Base-by-base conservation (phyloP, 2,797 vertebrate genomes). In the Eupleurogrammus muticus region DNA sequence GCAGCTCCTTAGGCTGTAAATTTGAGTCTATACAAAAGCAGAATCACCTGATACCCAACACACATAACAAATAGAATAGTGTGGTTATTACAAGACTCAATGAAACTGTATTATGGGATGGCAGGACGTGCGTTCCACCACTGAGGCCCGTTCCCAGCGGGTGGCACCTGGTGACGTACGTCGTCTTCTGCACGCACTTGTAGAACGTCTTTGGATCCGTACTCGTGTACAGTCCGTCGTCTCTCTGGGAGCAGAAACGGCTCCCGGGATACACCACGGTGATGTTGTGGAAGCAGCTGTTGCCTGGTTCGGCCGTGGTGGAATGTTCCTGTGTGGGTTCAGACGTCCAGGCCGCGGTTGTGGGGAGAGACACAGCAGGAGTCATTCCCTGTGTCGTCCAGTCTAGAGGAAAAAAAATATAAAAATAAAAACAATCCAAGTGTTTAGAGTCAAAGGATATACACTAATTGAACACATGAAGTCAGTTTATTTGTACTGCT, bases 111-210 rank as follows among this genome's bases (percentile, higher is more conserved):
- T 48, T 14, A 7, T 48, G 34, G 17, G 50, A 54, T 16, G 35
- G n/a, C 4, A 8, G 23, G 6, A 46, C 7, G 9, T 9, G 9
- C 2, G 6, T 51, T n/a, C 24, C 56, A 0, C 16, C 20, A 36
- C 70, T 84, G 23, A 54, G 49, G 2, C 59, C 53, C 13, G 34
- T n/a, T 8, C 35, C 74, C 17, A 46, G 3, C 1, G 21, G 2
- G 61, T 80, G 77, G 40, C 92, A 93, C 51, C 77, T 83, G 12
- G 72, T 82, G 19, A 88, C 7, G 3, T 66, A 87, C 4, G 79
- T 88, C 14, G 53, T 68, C 32, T 79, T 66, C 34, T 51, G 61
- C 14, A 61, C 36, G 59, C 90, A 91, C 28, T 44, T 75, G 53
- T 88, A 91, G 56, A 84, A 80, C 0, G 48, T 64, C 58, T 64